Percentiles rank a stretch among this genome's conserved stretches.
phyloP scores from a whole-genome alignment of 64 coral and sea anemone species.

The Exaiptasia diaphana region DNA sequence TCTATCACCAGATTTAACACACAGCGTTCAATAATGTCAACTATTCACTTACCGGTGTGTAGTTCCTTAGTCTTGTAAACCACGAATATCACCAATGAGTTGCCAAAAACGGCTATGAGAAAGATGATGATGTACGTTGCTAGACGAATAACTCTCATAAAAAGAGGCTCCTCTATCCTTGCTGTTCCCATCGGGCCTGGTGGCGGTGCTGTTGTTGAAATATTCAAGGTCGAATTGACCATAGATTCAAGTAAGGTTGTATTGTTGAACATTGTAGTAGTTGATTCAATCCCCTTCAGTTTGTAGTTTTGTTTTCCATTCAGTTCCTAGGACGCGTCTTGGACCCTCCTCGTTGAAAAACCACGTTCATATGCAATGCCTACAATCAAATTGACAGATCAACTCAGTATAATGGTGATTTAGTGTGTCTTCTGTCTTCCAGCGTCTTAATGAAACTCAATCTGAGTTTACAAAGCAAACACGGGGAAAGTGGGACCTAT shows the following conservation, averaged over 20 bases:
- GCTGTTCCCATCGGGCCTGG: too few species aligned
- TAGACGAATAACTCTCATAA: conserved; percentile 48
- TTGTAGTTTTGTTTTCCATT: too few species aligned
- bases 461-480: conserved; percentile 21
- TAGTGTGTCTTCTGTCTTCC: conserved; percentile 12
- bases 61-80: conserved; percentile 68
- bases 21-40: not conserved
- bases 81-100: conserved; percentile 67
- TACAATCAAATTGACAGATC: conserved; percentile 14
- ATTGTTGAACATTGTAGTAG: too few species aligned
- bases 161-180: conserved; percentile 27
- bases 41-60: conserved; percentile 47
- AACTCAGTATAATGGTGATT: conserved; percentile 14
- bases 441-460: conserved; percentile 7
- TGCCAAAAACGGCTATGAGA: conserved; percentile 60
- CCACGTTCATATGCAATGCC: not conserved
- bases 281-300: too few species aligned
- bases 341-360: not conserved
- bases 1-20: too few species aligned
- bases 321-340: too few species aligned
- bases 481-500: not conserved
- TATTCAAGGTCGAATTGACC: too few species aligned
- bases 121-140: conserved; percentile 64
- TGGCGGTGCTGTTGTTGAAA: too few species aligned
- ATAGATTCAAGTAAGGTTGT: too few species aligned